phyloP scores from a whole-genome alignment of 2,797 vertebrate species.

The Rhinoraja longicauda region DNA sequence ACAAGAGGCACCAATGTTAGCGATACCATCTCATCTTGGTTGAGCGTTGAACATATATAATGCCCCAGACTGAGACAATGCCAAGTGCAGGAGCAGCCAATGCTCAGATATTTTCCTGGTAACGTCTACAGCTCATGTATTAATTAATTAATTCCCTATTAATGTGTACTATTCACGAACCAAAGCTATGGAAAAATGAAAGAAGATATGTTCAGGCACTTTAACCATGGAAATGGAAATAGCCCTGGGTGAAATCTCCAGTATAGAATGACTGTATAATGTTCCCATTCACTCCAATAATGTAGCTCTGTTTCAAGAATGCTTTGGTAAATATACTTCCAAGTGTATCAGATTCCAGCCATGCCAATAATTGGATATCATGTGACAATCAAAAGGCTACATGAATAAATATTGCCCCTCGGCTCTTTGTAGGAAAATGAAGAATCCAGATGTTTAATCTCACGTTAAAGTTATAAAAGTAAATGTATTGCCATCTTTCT shows the following conservation, averaged over 20 bases:
- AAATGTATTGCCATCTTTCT: neutral
- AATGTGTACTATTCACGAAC: neutral
- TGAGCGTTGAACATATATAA: neutral
- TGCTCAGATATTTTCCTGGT: neutral
- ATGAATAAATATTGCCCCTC: neutral
- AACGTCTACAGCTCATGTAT: neutral
- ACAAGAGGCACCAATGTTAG: neutral
- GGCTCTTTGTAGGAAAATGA: neutral
- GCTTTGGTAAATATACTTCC: neutral
- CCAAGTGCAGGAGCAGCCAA: neutral
- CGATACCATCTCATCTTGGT: neutral
- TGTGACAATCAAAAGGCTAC: neutral
- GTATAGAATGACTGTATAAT: neutral
- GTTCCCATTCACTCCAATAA: neutral
- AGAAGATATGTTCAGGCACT: neutral
- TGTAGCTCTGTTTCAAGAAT: neutral
- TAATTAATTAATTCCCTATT: no score
- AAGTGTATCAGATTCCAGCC: neutral
- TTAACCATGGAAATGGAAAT: neutral
- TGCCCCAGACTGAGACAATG: neutral
- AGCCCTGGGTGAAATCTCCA: neutral
- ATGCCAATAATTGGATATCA: neutral
- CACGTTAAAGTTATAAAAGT: neutral
- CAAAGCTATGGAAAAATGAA: neutral
- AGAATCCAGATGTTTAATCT: neutral